Base-by-base conservation (phyloP, 2,113 vertebrate species). In the Gila orcuttii region DNA sequence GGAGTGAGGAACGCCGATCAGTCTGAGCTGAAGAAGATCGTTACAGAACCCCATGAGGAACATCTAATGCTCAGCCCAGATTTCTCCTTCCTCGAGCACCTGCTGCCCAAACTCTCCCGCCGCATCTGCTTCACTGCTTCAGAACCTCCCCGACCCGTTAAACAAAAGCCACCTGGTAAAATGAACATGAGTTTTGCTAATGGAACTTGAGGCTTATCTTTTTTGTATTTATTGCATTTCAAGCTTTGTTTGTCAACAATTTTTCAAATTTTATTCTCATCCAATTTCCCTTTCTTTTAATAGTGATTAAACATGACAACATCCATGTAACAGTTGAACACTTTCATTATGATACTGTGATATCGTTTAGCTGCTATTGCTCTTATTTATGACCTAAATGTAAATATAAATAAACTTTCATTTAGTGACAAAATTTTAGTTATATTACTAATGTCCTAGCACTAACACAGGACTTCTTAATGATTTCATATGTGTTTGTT, bases 41-140 rank as follows among this genome's bases (percentile, higher is more conserved):
- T 96, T 21, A 95, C 96, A 0, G 91, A 95, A 45, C 97, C 97
- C 2, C 11, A 82, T 0, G 94, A 95, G 17, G 96, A 98, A 86
- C 96, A 98, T 19, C 15, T 95, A 4, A 87, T 98, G 33, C 88
- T 93, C 0, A 83, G 85, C 3, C 59, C 91, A 0, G 95, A 96
- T 82, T 96, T 93, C 84, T 91, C 92, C n/a, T 90, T 90, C n/a
- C 93, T 97, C 71, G 89, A 92, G 4, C 28, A 8, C 0, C 71
- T 96, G 62, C 92, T 94, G 23, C 94, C 93, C 66, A 96, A 96
- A 52, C 92, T 98, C 50, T 95, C 96, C 6, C 93, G 96, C 31
- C 91, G 96, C 68, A 82, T 98, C 36, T 98, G 97, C 79, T 91
- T 96, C 84, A 94, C 95, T 0, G 94, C 96, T 9, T 97, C 96